phyloP scores from a whole-genome alignment of 1,140 invertebrate species.

The Pogonomyrmex californicus region DNA sequence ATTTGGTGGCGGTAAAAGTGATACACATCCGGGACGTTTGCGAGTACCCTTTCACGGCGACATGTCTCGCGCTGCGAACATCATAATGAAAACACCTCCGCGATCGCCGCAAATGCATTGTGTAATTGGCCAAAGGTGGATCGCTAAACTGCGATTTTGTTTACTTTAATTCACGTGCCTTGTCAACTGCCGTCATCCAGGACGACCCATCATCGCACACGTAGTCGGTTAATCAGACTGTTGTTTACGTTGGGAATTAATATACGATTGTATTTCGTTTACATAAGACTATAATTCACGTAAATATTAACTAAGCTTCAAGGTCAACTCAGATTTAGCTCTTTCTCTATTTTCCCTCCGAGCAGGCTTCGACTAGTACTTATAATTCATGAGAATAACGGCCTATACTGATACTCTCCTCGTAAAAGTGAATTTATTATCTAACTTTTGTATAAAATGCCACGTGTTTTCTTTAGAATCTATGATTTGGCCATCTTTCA shows the following conservation, averaged over 20 bases:
- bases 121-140: background rate
- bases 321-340: background rate
- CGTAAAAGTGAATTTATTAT: conserved; percentile 18
- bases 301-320: conserved; percentile 1
- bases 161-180: background rate
- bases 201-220: background rate
- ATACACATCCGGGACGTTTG: background rate
- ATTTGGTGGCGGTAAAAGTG: background rate
- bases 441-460: conserved; percentile 10
- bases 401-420: background rate
- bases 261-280: conserved; percentile 5
- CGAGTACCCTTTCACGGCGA: background rate
- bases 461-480: background rate
- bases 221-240: conserved; percentile 4
- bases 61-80: background rate
- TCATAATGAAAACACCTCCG: background rate
- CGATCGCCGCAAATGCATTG: background rate
- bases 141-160: conserved; percentile 24
- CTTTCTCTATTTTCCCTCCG: background rate
- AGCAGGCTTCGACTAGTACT: background rate
- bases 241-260: conserved; percentile 6
- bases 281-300: background rate
- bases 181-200: background rate
- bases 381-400: background rate
- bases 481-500: background rate